These are phyloP conservation scores for Turdus rufiventris DNA, from an alignment of 2,113 vertebrate species.

Conservation along the genomic window DNA sequence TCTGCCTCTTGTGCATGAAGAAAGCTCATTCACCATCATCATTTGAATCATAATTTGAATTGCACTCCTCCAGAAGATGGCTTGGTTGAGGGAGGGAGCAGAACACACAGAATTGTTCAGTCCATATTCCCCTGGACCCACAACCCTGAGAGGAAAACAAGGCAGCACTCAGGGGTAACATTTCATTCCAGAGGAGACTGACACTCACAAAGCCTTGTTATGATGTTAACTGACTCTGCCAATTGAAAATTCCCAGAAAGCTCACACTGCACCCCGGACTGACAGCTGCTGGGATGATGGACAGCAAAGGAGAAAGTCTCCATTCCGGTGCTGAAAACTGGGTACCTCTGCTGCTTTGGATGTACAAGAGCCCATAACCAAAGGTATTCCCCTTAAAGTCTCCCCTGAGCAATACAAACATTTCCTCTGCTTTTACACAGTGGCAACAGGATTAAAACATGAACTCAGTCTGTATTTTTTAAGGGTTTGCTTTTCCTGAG, in stretches of 20 bases:
- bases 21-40: not conserved
- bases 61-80: not conserved
- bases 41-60: not conserved
- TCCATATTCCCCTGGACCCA: not conserved
- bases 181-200: not conserved
- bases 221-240: not conserved
- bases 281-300: not conserved
- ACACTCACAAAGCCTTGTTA: not conserved
- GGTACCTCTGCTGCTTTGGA: not conserved
- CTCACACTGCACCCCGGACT: not conserved
- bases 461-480: not conserved
- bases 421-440: not conserved
- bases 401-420: not conserved
- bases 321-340: not conserved
- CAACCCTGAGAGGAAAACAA: not conserved
- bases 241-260: not conserved
- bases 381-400: not conserved
- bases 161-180: fast-evolving
- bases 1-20: not conserved
- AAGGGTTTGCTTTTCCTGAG: not conserved
- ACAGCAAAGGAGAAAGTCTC: not conserved
- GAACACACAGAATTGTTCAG: not conserved
- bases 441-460: not conserved
- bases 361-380: not conserved
- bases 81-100: not conserved